Percentiles rank a stretch among this genome's conserved stretches.
These are phyloP conservation scores for Euplexia lucipara DNA, from an alignment of 2,888 invertebrate species.

Conservation along the genomic window DNA sequence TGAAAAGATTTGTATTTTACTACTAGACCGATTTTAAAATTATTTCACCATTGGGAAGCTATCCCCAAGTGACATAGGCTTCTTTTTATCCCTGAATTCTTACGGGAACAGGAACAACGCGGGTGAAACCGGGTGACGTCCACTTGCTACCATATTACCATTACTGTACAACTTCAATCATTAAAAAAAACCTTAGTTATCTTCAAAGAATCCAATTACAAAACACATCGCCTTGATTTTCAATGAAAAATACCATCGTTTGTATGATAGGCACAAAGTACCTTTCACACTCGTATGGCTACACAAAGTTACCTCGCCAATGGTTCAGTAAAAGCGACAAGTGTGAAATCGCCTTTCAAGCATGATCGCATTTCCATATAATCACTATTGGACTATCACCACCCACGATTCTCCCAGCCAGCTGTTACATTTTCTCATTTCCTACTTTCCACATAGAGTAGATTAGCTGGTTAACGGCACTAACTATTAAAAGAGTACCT, in stretches of 20 bases:
- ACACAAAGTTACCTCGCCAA: slow-evolving; percentile 56
- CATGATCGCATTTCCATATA: slow-evolving; percentile 78
- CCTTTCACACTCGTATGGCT: slow-evolving; percentile 51
- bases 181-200: slow-evolving; percentile 4
- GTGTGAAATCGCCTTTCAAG: slow-evolving; percentile 74
- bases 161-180: not conserved
- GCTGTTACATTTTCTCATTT: slow-evolving; percentile 75
- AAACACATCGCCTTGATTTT: not conserved
- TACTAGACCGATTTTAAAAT: no score
- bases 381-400: slow-evolving; percentile 75
- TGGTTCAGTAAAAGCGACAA: slow-evolving; percentile 69
- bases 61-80: no score
- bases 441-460: slow-evolving; percentile 64
- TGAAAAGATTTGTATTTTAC: no score
- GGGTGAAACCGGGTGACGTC: no score
- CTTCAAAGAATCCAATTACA: not conserved
- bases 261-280: slow-evolving; percentile 36
- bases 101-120: no score
- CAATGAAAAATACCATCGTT: slow-evolving; percentile 29
- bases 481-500: slow-evolving; percentile 52
- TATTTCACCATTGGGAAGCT: no score
- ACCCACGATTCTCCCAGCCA: slow-evolving; percentile 69
- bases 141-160: no score
- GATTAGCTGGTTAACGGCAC: slow-evolving; percentile 51
- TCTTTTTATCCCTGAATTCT: no score